A percentile compares a stretch with the other conserved stretches of the same genome.
Evolutionary conservation across 2,113 vertebrate species (phyloP).

Genomic region (Tachycineta bicolor): DNA sequence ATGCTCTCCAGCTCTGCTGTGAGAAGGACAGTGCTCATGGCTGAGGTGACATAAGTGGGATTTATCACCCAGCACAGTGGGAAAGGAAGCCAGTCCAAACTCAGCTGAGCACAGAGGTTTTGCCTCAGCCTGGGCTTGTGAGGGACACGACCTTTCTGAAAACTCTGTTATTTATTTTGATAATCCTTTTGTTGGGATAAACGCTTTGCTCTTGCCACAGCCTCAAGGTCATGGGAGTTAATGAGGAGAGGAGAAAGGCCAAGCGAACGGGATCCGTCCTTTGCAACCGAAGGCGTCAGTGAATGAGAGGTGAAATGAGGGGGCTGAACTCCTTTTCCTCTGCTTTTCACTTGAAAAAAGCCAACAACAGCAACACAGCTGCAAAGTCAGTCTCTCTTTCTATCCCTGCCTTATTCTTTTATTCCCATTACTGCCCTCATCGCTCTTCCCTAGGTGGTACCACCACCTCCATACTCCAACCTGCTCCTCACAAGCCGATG

Average conservation of each 20-base stretch:
- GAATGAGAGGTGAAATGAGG: slow-evolving; percentile 39
- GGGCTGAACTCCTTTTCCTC: not conserved
- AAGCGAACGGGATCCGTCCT: slow-evolving; percentile 44
- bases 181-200: slow-evolving; percentile 65
- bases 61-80: rapidly evolving
- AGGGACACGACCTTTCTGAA: slow-evolving; percentile 56
- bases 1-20: not conserved
- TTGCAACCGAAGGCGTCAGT: not conserved
- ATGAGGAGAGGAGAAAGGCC: slow-evolving; percentile 62
- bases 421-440: not conserved
- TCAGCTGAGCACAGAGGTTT: slow-evolving; percentile 18
- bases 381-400: not conserved
- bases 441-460: not conserved
- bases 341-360: not conserved
- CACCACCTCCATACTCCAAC: not conserved
- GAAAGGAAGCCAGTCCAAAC: not conserved
- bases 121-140: not conserved
- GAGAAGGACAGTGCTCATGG: not conserved
- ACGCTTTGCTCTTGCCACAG: slow-evolving; percentile 19
- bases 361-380: not conserved
- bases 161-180: slow-evolving; percentile 66
- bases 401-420: not conserved
- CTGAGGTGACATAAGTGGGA: not conserved
- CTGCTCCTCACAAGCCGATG: not conserved
- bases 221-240: slow-evolving; percentile 53